phyloP scores from a whole-genome alignment of 2,113 vertebrate genomes.

The Dendropsophus ebraccatus region DNA sequence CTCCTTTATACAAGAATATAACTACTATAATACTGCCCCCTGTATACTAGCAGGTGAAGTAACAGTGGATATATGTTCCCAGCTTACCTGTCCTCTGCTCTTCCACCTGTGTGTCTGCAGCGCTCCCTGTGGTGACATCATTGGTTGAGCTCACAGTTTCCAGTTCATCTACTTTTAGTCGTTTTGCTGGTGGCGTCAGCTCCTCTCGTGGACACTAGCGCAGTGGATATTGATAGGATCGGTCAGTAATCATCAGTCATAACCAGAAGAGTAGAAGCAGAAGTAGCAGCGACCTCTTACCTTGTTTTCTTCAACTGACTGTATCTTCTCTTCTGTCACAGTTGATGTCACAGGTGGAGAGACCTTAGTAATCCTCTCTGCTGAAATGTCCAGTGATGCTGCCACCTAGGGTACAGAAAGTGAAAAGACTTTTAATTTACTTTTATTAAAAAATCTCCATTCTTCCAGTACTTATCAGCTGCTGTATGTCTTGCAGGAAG shows the following conservation, averaged over 20 bases:
- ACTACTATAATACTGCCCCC: neutral
- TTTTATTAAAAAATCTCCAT: no score
- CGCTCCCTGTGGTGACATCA: neutral
- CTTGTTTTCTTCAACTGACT: conserved; percentile 59
- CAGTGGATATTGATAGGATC: neutral
- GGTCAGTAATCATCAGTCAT: neutral
- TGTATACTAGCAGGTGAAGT: no score
- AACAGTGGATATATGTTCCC: no score
- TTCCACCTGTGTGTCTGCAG: neutral
- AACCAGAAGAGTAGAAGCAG: neutral
- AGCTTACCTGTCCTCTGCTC: neutral
- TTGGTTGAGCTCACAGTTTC: neutral
- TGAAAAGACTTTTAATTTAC: no score
- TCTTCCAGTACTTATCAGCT: no score
- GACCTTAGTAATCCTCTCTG: conserved; percentile 61
- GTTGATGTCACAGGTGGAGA: conserved; percentile 21
- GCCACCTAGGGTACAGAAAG: conserved; percentile 70
- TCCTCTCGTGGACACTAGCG: conserved; percentile 4
- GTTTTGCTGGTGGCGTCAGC: conserved; percentile 3
- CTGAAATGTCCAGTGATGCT: conserved; percentile 74
- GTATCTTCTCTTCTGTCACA: conserved; percentile 26
- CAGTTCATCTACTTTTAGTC: neutral
- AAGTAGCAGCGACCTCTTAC: conserved; percentile 45
- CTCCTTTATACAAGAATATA: neutral
- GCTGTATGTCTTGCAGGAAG: no score